Base-by-base conservation (phyloP, 2,113 vertebrate species). In the Butastur rufipennis region DNA sequence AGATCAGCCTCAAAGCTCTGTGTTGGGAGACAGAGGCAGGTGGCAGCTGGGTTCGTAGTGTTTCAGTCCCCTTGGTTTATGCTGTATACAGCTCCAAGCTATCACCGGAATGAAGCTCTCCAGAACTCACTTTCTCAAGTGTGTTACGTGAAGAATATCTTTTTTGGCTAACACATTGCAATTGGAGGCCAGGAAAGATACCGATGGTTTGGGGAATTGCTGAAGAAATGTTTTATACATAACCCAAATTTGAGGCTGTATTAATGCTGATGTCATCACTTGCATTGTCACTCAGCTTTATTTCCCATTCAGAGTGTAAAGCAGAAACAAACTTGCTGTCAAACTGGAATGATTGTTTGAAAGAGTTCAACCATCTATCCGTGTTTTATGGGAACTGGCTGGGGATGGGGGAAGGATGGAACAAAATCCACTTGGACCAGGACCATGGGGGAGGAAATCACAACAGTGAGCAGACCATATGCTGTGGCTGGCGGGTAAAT, bases 201-300 rank as follows among this genome's bases (percentile, higher is more conserved):
- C 19, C 18, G 4, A 25, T 82, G 36, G 10, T 23, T 45, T 92
- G 34, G 52, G 52, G 42, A 81, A 61, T 40, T 70, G 56, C 1
- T 75, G 65, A 52, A 79, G 72, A 59, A 48, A 61, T 65, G 6
- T 74, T 87, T 86, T 45, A 38, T 56, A 13, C 13, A 21, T 81
- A 67, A 89, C 22, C 50, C 68, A 43, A 40, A 18, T 27, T 48
- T 48, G 61, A 84, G 36, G 48, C 0, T 5, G 5, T 68, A 6
- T 89, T 79, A 74, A 86, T 14, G 50, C 47, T 95, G 82, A 81
- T 92, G 52, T 88, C 86, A 78, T 78, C 38, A 7, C 55, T 73
- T 70, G 56, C 12, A 7, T 16, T 42, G 80, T 52, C 48, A 27
- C 32, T 89, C 34, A 55, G 72, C 70, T 93, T 31, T 68, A 9